Evolutionary conservation across 1,140 invertebrate species (phyloP), one percentile per base, ranked within the genome.

Genomic region (Odontomachus brunneus): DNA sequence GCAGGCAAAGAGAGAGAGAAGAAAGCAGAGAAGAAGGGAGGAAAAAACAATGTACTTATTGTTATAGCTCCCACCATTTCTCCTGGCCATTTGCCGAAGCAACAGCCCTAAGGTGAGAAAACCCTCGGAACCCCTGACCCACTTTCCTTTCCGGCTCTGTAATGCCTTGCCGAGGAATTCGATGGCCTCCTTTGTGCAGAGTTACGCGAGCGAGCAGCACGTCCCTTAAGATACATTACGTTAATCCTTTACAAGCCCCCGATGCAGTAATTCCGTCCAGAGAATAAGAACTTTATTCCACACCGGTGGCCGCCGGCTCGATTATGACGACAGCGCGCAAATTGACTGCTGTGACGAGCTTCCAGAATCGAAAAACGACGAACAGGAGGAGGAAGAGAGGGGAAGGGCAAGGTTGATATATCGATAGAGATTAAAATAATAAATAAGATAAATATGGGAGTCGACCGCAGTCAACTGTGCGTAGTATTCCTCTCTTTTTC

Each of bases 21-120:
- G 38, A 11, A 22, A 15, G 59, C 29, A 19, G 48, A 22, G 24
- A 55, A 59, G 11, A 33, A 17, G 60, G 55, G 22, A 19, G 17
- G 22, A 49, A 72, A 63, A 81, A 82, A 69, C 53, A 83, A 53
- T 67, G 62, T 75, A 83, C 62, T 75, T 85, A 67, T 85, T 83
- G 65, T 66, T 71, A 22, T 19, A 55, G 44, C 44, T 60, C 33
- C 24, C 38, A 15, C 38, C 26, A 66, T 85, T 81, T 71, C 38
- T 51, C 48, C 17, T 17, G 59, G 78, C 29, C 60, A 60, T 84
- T 84, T 72, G 67, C n/a, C 65, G 76, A 72, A 82, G 69, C 78
- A 82, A 82, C 69, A 84, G 53, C 48, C 65, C 69, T 22, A 60
- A 82, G 83, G 51, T 84, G 78, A 82, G 78, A 73, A 60, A 60